Percentiles rank a stretch among this genome's conserved stretches.
phyloP scores from a whole-genome alignment of 2,888 invertebrate genomes.

The Mayetiola destructor region DNA sequence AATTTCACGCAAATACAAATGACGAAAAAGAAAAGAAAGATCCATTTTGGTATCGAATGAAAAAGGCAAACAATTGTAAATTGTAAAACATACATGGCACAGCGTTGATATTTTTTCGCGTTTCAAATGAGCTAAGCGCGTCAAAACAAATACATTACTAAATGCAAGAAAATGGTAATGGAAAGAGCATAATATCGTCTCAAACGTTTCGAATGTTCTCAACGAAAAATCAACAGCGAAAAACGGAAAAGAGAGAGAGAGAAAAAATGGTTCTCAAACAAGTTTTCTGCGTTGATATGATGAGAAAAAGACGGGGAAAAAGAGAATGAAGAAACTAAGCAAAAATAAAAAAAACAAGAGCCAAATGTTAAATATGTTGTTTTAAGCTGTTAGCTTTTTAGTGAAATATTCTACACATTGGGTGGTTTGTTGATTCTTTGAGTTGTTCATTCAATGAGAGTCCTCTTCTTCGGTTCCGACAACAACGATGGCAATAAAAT shows the following conservation, averaged over 20 bases:
- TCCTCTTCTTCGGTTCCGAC: too few species aligned
- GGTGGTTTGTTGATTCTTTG: neutral
- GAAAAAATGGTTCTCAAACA: too few species aligned
- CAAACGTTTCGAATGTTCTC: too few species aligned
- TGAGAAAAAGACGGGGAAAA: neutral
- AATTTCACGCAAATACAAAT: too few species aligned
- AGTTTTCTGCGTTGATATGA: too few species aligned
- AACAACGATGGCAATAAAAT: too few species aligned
- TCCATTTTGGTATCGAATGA: too few species aligned
- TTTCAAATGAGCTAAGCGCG: neutral
- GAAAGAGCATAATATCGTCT: too few species aligned
- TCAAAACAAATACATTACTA: constrained; percentile 4
- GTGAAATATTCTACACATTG: constrained; percentile 1
- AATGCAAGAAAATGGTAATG: too few species aligned
- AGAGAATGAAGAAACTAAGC: neutral
- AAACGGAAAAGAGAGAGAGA: neutral
- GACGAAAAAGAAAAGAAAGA: too few species aligned
- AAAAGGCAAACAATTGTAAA: too few species aligned
- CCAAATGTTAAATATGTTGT: constrained; percentile 10
- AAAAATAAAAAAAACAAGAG: neutral
- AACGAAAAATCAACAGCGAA: neutral
- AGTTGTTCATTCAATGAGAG: neutral
- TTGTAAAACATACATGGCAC: too few species aligned
- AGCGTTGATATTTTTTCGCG: neutral
- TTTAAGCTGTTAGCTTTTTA: neutral